phyloP scores from a whole-genome alignment of 2,888 invertebrate species.

The Xanthia icteritia region DNA sequence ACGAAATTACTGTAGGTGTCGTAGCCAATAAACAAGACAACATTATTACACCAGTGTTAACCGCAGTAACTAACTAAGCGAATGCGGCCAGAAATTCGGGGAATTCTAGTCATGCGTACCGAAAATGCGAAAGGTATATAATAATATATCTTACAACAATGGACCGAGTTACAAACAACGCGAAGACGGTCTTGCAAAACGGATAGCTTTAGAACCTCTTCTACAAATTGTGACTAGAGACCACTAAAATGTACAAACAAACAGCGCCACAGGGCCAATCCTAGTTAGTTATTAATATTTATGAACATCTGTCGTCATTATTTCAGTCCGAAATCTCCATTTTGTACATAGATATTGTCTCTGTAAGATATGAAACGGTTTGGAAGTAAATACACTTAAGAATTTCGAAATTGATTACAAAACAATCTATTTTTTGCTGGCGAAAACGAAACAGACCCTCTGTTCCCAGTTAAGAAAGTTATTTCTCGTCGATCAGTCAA shows the following conservation, averaged over 20 bases:
- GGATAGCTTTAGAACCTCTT: conserved; percentile 39
- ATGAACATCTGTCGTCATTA: conserved; percentile 68
- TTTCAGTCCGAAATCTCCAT: conserved; percentile 66
- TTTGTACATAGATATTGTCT: conserved; percentile 69
- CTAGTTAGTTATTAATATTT: conserved; percentile 69
- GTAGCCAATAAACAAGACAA: conserved; percentile 18
- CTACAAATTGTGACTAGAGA: conserved; percentile 56
- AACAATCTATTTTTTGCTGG: conserved; percentile 66
- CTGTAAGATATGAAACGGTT: conserved; percentile 71
- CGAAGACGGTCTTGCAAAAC: conserved; percentile 32
- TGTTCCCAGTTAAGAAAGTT: conserved; percentile 69
- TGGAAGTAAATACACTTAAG: conserved; percentile 68
- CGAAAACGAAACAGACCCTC: conserved; percentile 49
- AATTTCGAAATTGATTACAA: conserved; percentile 69
- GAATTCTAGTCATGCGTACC: conserved; percentile 26
- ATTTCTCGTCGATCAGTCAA: conserved; percentile 78
- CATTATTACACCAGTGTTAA: conserved; percentile 12
- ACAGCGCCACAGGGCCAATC: conserved; percentile 38
- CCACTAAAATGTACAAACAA: conserved; percentile 57
- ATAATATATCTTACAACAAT: conserved; percentile 39
- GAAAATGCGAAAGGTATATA: conserved; percentile 34
- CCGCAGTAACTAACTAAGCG: conserved; percentile 4
- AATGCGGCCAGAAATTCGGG: conserved; percentile 34
- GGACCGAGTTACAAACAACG: conserved; percentile 35
- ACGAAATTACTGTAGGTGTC: neutral